phyloP scores from a whole-genome alignment of 2,797 vertebrate genomes.

The Prionace glauca region DNA sequence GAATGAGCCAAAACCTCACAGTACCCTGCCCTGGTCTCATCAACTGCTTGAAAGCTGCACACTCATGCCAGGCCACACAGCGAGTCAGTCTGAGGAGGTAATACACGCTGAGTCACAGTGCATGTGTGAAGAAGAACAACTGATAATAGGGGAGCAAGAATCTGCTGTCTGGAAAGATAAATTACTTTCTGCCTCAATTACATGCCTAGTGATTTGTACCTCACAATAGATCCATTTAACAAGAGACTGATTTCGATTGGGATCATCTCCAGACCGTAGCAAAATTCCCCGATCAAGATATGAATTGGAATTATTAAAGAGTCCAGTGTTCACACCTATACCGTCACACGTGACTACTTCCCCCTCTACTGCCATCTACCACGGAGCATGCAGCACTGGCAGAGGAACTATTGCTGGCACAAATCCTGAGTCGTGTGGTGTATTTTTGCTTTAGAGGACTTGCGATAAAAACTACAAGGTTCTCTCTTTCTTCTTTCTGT shows the following conservation, averaged over 20 bases:
- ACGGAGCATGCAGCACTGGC: not conserved
- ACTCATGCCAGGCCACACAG: not conserved
- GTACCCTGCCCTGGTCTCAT: not conserved
- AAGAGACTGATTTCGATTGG: not conserved
- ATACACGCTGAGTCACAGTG: not conserved
- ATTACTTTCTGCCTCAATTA: not conserved
- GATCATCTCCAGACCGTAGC: not conserved
- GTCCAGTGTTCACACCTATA: not conserved
- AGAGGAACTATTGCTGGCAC: not conserved
- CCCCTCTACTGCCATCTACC: not conserved
- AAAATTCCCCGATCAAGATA: not conserved
- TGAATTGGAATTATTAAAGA: not conserved
- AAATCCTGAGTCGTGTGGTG: not conserved
- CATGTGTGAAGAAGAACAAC: not conserved
- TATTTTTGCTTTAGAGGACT: not conserved
- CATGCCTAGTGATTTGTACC: not conserved
- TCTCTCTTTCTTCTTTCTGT: not conserved
- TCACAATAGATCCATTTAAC: not conserved
- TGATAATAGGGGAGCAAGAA: not conserved
- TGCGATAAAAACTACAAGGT: not conserved
- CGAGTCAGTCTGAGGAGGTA: not conserved
- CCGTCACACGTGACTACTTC: not conserved
- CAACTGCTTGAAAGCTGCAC: not conserved
- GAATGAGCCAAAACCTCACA: not conserved
- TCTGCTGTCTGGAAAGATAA: not conserved